Conservation (phyloP, 2,113 vertebrate genomes). For the Thunnus maccoyii region DNA sequence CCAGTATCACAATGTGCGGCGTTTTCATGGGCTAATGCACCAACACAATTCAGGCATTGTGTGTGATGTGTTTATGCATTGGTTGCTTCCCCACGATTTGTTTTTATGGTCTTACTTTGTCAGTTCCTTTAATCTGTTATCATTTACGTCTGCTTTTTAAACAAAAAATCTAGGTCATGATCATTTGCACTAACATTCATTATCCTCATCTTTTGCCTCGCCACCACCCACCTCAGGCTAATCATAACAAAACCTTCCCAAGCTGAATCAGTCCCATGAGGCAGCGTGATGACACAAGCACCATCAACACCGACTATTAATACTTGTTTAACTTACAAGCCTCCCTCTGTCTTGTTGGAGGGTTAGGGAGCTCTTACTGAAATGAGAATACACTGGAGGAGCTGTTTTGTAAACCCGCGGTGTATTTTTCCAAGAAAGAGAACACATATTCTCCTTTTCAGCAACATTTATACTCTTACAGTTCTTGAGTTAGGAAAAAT, state of each 20-base stretch:
- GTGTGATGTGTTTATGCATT: too few species aligned
- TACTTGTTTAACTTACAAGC: neutral
- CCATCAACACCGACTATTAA: slow-evolving; percentile 11
- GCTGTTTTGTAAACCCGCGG: neutral
- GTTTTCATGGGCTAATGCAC: neutral
- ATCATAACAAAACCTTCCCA: neutral
- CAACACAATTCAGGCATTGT: too few species aligned
- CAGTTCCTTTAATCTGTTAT: too few species aligned
- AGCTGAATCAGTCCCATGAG: neutral
- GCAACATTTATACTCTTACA: neutral
- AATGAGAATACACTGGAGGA: neutral
- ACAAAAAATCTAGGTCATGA: too few species aligned
- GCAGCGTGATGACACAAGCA: slow-evolving; percentile 3
- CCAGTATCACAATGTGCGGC: neutral
- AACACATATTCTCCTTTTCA: neutral
- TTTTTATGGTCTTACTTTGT: too few species aligned
- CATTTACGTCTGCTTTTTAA: too few species aligned
- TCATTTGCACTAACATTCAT: neutral
- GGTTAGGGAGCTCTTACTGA: neutral
- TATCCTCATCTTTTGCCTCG: slow-evolving; percentile 8
- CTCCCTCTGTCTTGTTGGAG: neutral
- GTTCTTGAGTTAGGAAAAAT: neutral
- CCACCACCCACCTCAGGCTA: slow-evolving; percentile 12
- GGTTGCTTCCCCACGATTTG: too few species aligned
- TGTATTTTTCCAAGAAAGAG: neutral